Conservation (phyloP, 2,113 vertebrate species). For the Siphamia tubifer region DNA sequence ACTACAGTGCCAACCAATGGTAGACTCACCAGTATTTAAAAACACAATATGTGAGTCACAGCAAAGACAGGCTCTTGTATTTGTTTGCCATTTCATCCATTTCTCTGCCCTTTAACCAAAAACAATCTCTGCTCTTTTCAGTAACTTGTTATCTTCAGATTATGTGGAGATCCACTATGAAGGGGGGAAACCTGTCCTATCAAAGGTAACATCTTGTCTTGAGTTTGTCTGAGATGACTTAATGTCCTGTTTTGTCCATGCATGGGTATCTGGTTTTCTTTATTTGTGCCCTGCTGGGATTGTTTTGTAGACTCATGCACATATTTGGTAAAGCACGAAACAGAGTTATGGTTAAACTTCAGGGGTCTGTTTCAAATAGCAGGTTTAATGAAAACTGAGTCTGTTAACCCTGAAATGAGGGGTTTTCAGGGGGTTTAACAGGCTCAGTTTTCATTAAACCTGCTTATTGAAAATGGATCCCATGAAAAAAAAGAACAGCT, state of each 20-base stretch:
- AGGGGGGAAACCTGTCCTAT: conserved; percentile 85
- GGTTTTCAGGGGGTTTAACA: no score
- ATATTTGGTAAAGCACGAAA: neutral
- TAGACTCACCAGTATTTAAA: conserved; percentile 4
- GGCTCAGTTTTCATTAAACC: no score
- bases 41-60: conserved; percentile 55
- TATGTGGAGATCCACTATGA: conserved; percentile 97
- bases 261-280: neutral
- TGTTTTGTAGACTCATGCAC: neutral
- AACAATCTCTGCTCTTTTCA: conserved; percentile 66
- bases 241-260: neutral
- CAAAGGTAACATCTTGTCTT: conserved; percentile 85
- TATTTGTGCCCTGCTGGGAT: neutral
- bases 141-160: conserved; percentile 93
- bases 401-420: no score
- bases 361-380: no score
- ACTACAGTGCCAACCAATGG: conserved; percentile 33
- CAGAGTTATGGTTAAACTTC: neutral
- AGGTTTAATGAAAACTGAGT: no score
- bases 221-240: neutral
- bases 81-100: conserved; percentile 13
- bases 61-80: conserved; percentile 10
- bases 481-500: neutral
- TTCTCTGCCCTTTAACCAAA: conserved; percentile 7
- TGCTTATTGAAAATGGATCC: no score